Conservation (phyloP, 1,140 invertebrate genomes). For the Nymphalis io region DNA sequence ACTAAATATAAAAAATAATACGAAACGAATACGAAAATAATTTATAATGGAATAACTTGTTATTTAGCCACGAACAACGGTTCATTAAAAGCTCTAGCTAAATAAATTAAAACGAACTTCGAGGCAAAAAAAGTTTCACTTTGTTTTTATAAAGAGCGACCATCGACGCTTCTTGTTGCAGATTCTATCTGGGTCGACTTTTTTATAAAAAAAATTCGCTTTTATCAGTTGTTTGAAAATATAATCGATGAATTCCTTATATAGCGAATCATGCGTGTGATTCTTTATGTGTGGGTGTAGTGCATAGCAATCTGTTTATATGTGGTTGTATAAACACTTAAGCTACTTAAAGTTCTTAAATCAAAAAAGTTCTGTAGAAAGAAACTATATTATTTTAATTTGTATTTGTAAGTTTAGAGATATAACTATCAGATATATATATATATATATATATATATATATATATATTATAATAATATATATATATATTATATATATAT, state of each 20-base stretch:
- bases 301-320: too few relatives aligned
- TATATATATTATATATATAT: too few relatives aligned
- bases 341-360: too few relatives aligned
- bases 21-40: background rate
- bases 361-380: too few relatives aligned
- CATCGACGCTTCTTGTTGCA: constrained; percentile 9
- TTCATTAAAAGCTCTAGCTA: constrained; percentile 20
- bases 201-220: constrained; percentile 1
- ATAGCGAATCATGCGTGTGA: too few relatives aligned
- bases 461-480: too few relatives aligned
- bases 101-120: constrained; percentile 20
- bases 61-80: constrained; percentile 2
- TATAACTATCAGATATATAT: too few relatives aligned
- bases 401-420: too few relatives aligned
- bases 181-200: constrained; percentile 13
- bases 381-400: too few relatives aligned
- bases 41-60: background rate
- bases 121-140: constrained; percentile 2
- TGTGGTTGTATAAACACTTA: too few relatives aligned
- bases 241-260: background rate
- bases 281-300: too few relatives aligned
- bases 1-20: background rate
- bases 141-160: constrained; percentile 5
- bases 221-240: constrained; percentile 4
- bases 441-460: too few relatives aligned